Evolutionary conservation across 2,113 vertebrate species (phyloP).

Genomic region (Cyanistes caeruleus): DNA sequence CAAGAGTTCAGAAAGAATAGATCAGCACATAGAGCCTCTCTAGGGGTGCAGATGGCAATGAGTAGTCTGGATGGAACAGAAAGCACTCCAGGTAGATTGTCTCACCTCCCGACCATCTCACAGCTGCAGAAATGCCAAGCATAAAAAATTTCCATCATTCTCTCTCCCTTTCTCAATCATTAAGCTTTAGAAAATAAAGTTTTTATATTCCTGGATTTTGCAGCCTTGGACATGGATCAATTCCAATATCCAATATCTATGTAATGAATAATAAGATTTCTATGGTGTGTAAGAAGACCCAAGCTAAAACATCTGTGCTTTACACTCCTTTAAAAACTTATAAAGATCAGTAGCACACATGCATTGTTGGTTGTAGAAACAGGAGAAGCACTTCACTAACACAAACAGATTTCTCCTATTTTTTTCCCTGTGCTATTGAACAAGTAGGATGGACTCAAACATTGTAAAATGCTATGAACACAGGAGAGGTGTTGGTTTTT

Average conservation of each 20-base stretch:
- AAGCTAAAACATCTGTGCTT: not conserved
- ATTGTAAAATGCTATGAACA: not conserved
- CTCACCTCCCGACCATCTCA: not conserved
- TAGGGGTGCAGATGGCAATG: not conserved
- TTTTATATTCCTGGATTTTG: not conserved
- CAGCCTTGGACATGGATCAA: not conserved
- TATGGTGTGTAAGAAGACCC: not conserved
- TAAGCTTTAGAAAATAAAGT: not conserved
- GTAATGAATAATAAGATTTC: not conserved
- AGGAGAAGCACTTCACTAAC: not conserved
- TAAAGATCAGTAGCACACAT: not conserved
- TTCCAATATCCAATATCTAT: not conserved
- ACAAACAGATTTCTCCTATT: not conserved
- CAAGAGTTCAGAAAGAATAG: not conserved
- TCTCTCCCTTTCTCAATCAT: not conserved
- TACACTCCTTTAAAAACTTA: not conserved
- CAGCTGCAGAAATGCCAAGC: not conserved
- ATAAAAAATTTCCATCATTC: not conserved
- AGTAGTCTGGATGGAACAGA: not conserved
- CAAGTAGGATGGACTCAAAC: not conserved
- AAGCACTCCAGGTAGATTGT: not conserved
- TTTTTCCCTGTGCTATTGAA: not conserved
- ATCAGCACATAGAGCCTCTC: not conserved
- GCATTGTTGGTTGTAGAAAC: not conserved
- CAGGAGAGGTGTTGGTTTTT: not conserved